Evolutionary conservation across 2,888 invertebrate genomes (phyloP), one percentile per base, ranked within the genome.

Genomic region (Drepana falcataria): DNA sequence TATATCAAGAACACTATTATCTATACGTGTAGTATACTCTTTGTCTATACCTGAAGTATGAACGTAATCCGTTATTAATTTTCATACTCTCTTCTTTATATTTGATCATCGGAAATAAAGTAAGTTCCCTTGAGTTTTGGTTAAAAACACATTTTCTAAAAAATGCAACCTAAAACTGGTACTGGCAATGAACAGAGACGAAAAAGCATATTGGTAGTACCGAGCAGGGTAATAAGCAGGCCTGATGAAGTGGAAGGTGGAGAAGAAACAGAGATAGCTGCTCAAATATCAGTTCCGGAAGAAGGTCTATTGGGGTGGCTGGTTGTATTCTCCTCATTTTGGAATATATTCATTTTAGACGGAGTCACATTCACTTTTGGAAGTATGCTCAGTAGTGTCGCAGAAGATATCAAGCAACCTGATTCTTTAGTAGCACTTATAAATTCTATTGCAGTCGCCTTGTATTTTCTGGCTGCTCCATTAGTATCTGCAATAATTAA

Each of bases 221-320:
- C 85, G 54, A 85, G 81, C 60, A 75, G 76, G 72, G 59, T 79
- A 35, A 63, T 75, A 40, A 72, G 62, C 47, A 76, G 74, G 56
- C 73, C 74, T 47, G 75, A 79, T 59, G 69, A 79, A 55, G 48
- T 75, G 41, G 79, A 83, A 71, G 86, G 78, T 40, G 81, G 77
- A 5, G 86, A 87, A 74, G 86, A 87, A 76, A 85, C 82, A 54
- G 90, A 90, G 76, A 87, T 91, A 48, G 73, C 85, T 52, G 87
- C 88, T n/a, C 83, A 87, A 71, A 83, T 91, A 65, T 76, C 82
- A 48, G 64, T 89, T 47, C 89, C 90, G 9, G 63, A 74, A 55
- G 90, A 91, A 60, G 87, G 87, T 55, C 82, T 83, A 35, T 90
- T 89, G 88, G 89, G 88, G 47, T 91, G 90, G 90, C 70, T 87